Conservation (phyloP, 2,888 invertebrate genomes). For the Calameuta filiformis region DNA sequence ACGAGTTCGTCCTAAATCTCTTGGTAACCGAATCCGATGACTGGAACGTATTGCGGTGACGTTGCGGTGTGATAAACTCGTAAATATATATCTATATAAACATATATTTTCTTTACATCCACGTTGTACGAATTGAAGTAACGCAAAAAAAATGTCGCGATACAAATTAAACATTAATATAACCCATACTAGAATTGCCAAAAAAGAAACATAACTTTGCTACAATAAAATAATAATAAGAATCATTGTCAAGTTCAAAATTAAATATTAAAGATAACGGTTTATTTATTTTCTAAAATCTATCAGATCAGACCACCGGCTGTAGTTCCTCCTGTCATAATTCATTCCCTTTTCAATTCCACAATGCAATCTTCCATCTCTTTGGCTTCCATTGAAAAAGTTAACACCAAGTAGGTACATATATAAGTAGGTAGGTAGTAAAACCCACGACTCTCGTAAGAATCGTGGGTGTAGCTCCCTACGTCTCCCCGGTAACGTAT, state of each 20-base stretch:
- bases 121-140: background rate
- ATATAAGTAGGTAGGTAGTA: background rate
- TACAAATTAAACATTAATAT: no score
- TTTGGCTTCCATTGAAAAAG: no score
- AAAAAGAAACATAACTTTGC: no score
- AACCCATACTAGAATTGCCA: no score
- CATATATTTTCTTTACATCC: background rate
- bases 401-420: background rate
- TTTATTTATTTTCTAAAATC: background rate
- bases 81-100: background rate
- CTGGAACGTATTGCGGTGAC: background rate
- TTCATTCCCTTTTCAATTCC: background rate
- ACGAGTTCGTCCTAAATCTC: background rate
- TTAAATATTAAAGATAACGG: background rate
- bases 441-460: background rate
- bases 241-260: background rate
- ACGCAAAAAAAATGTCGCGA: no score
- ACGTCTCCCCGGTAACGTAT: background rate
- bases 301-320: background rate
- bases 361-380: background rate
- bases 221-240: background rate
- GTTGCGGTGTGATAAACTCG: background rate
- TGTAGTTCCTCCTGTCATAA: background rate
- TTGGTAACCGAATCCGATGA: background rate
- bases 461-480: background rate